Percentiles rank a stretch among this genome's conserved stretches.
phyloP scores from a whole-genome alignment of 92 coral and sea anemone genomes.

The Meandrina meandrites region DNA sequence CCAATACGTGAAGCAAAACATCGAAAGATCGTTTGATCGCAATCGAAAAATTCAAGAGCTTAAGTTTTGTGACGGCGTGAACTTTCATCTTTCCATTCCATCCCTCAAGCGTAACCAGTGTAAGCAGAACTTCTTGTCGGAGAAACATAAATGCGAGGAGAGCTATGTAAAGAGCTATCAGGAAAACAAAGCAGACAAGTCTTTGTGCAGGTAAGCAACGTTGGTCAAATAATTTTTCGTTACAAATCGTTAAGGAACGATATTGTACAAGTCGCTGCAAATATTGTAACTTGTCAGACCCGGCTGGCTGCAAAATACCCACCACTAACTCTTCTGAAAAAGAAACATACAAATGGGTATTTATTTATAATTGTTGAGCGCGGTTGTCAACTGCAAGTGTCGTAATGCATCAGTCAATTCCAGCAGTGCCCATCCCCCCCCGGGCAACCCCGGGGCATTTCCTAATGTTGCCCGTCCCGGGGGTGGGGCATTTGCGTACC shows the following conservation, averaged over 20 bases:
- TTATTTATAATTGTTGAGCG: too few relatives aligned
- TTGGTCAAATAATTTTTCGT: not conserved
- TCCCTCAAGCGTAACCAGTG: not conserved
- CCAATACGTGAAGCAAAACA: not conserved
- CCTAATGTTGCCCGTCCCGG: too few relatives aligned
- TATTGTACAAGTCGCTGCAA: too few relatives aligned
- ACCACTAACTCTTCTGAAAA: too few relatives aligned
- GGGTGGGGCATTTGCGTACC: too few relatives aligned
- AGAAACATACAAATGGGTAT: too few relatives aligned
- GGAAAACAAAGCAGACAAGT: conserved; percentile 12
- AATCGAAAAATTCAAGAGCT: not conserved
- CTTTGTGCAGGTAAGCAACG: conserved; percentile 13
- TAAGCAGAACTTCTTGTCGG: not conserved
- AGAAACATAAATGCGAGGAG: not conserved
- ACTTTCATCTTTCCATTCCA: conserved; percentile 10
- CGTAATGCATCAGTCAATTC: too few relatives aligned
- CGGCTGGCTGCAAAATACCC: too few relatives aligned
- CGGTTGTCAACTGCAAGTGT: too few relatives aligned
- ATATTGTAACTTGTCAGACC: too few relatives aligned
- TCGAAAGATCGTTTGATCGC: not conserved
- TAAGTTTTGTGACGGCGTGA: conserved; percentile 8
- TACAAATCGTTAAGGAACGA: not conserved
- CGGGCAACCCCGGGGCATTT: too few relatives aligned
- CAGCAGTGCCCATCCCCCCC: too few relatives aligned
- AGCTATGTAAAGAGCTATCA: not conserved